Evolutionary conservation across 2,888 invertebrate genomes (phyloP).

Genomic region (Oscheius sp.): DNA sequence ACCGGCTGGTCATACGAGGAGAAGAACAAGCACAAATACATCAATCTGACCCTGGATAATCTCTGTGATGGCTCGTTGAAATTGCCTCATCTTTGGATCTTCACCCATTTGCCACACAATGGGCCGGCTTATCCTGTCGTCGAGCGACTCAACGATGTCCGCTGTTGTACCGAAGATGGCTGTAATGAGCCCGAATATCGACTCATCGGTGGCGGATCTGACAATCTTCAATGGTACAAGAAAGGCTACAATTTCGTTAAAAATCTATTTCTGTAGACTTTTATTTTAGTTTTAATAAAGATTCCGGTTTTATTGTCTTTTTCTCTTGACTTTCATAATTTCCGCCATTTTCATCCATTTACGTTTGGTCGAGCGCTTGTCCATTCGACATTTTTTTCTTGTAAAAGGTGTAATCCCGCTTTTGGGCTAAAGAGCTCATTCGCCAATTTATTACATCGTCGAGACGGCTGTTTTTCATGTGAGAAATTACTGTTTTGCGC

Average conservation of each 20-base stretch:
- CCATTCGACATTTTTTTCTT: too few relatives aligned
- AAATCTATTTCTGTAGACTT: too few relatives aligned
- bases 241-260: not conserved
- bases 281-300: too few relatives aligned
- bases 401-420: too few relatives aligned
- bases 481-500: too few relatives aligned
- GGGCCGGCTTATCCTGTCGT: not conserved
- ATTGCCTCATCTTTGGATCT: conserved; percentile 7
- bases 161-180: conserved; percentile 14
- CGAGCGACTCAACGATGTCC: conserved; percentile 19
- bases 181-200: conserved; percentile 16
- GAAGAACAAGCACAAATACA: conserved; percentile 6
- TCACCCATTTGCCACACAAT: not conserved
- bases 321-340: too few relatives aligned
- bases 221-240: conserved; percentile 11
- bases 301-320: too few relatives aligned
- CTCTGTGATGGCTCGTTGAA: not conserved
- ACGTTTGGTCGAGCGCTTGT: too few relatives aligned
- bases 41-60: conserved; percentile 15
- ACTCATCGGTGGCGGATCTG: conserved; percentile 2
- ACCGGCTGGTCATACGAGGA: not conserved
- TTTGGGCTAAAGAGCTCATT: too few relatives aligned
- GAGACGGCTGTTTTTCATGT: too few relatives aligned
- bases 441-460: too few relatives aligned
- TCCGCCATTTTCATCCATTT: too few relatives aligned